These are phyloP conservation scores for Crotalus viridis DNA, from an alignment of 2,113 vertebrate genomes.

Conservation along the genomic window DNA sequence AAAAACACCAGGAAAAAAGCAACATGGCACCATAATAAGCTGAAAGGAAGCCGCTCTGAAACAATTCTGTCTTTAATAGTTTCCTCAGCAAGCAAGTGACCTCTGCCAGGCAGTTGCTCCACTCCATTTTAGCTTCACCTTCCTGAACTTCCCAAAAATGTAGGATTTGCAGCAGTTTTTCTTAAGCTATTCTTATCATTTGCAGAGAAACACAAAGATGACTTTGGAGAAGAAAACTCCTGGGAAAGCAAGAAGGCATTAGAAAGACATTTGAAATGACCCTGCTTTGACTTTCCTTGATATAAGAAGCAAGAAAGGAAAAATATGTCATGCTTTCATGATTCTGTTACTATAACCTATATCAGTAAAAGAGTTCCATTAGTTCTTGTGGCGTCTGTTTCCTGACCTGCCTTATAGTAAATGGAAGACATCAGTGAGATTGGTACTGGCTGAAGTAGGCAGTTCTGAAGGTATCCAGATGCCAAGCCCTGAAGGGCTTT, in stretches of 20 bases:
- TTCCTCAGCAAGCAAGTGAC: background rate
- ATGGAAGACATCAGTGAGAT: background rate
- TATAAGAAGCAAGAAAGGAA: background rate
- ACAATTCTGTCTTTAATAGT: background rate
- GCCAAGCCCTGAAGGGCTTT: background rate
- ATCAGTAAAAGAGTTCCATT: background rate
- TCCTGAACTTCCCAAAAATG: background rate
- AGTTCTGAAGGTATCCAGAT: background rate
- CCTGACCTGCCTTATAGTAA: background rate
- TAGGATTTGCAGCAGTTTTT: background rate
- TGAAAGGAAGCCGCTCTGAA: background rate
- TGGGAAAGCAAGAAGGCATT: background rate
- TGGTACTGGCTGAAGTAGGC: background rate
- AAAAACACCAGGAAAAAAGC: background rate
- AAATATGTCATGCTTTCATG: background rate
- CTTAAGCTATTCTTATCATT: background rate
- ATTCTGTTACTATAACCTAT: background rate
- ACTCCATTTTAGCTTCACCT: background rate
- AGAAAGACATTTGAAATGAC: background rate
- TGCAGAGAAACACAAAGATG: background rate
- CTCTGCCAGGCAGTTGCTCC: background rate
- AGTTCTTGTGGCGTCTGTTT: background rate
- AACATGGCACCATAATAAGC: background rate
- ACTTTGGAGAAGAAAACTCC: background rate
- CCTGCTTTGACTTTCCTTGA: background rate